Conservation (phyloP, 2,113 vertebrate genomes). For the Myxocyprinus asiaticus region DNA sequence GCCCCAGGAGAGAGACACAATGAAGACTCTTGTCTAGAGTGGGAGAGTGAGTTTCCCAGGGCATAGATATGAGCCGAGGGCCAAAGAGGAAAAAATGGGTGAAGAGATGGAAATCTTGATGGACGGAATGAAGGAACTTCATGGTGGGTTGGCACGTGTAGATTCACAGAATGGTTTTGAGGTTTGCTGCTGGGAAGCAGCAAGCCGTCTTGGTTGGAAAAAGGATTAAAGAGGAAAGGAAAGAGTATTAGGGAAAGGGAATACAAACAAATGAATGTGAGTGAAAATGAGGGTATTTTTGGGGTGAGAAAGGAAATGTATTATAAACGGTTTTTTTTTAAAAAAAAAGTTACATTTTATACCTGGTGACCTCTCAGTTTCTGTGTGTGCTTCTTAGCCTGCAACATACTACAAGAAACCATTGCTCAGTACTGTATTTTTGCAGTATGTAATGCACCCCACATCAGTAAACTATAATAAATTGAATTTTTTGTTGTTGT, state of each 20-base stretch:
- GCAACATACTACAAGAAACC: too few species aligned
- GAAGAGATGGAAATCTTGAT: constrained; percentile 34
- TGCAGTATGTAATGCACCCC: neutral
- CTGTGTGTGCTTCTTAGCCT: neutral
- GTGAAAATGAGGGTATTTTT: neutral
- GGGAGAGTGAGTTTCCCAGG: constrained; percentile 12
- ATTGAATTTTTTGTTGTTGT: neutral
- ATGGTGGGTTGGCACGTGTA: constrained; percentile 9
- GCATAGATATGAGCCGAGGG: neutral
- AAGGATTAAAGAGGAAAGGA: constrained; percentile 29
- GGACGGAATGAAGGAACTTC: neutral
- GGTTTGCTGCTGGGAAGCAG: constrained; percentile 31
- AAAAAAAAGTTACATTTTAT: neutral
- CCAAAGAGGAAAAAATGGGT: neutral
- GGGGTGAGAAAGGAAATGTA: neutral
- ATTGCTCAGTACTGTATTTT: neutral
- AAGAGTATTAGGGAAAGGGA: constrained; percentile 11
- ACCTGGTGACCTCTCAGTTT: neutral
- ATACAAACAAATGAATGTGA: constrained; percentile 6
- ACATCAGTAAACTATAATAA: neutral
- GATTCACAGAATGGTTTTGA: constrained; percentile 21
- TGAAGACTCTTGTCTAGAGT: constrained; percentile 46
- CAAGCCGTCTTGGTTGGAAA: constrained; percentile 21
- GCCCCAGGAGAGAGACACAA: constrained; percentile 45
- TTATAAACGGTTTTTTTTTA: too few species aligned